phyloP scores from a whole-genome alignment of 2,888 invertebrate genomes.

The Chrysolina oricalcia region DNA sequence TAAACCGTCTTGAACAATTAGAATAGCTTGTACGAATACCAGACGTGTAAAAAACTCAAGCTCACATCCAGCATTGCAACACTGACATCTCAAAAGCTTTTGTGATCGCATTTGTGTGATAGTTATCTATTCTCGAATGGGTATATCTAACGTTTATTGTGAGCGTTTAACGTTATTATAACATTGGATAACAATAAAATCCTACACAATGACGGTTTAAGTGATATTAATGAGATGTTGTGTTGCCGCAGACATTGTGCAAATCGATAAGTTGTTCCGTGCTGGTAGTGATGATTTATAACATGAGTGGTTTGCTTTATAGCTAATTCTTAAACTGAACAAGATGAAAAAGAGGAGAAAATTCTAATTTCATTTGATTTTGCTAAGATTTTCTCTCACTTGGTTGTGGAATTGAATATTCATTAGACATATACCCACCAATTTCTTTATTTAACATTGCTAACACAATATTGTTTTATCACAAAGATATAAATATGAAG shows the following conservation, averaged over 20 bases:
- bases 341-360: too few relatives aligned
- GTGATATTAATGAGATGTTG: constrained; percentile 26
- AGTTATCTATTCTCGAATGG: constrained; percentile 26
- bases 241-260: background rate
- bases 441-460: too few relatives aligned
- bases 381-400: too few relatives aligned
- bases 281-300: background rate
- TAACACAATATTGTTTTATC: too few relatives aligned
- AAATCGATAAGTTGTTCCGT: background rate
- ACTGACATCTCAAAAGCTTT: constrained; percentile 31
- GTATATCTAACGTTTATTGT: constrained; percentile 24
- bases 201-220: constrained; percentile 21
- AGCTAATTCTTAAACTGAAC: too few relatives aligned
- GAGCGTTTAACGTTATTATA: constrained; percentile 3
- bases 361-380: too few relatives aligned
- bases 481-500: too few relatives aligned
- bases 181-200: constrained; percentile 18
- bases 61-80: constrained; percentile 19
- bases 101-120: constrained; percentile 8
- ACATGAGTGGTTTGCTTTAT: background rate
- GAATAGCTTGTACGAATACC: constrained; percentile 6
- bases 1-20: constrained; percentile 28
- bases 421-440: too few relatives aligned
- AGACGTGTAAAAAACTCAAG: constrained; percentile 22
- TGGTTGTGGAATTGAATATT: too few relatives aligned